Evolutionary conservation across 2,888 invertebrate species (phyloP).

Genomic region (Brenthis daphne): DNA sequence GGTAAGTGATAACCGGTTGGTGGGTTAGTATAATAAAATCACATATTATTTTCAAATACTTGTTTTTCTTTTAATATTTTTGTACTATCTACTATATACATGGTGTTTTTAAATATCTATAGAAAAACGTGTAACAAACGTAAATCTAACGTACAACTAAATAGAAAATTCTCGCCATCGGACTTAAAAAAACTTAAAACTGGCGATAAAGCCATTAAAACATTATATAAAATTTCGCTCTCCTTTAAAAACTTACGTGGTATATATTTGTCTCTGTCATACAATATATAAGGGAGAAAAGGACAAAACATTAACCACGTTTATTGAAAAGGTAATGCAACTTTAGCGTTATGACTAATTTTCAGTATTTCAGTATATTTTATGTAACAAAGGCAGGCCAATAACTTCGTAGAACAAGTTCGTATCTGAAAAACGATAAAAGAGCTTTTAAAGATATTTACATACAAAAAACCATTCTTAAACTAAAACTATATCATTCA

Average conservation of each 20-base stretch:
- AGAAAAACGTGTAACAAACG: conserved; percentile 73
- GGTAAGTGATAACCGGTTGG: neutral
- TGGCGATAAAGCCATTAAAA: conserved; percentile 22
- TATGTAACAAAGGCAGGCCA: conserved; percentile 20
- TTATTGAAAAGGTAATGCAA: no score
- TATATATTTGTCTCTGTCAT: conserved; percentile 14
- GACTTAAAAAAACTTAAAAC: conserved; percentile 25
- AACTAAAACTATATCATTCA: no score
- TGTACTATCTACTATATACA: conserved; percentile 82
- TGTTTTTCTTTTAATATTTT: conserved; percentile 77
- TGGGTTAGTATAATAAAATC: conserved; percentile 14
- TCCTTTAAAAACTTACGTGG: conserved; percentile 6
- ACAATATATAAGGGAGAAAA: conserved; percentile 1
- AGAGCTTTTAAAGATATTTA: conserved; percentile 7
- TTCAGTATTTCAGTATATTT: conserved; percentile 10
- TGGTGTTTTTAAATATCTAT: conserved; percentile 74
- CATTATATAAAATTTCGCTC: conserved; percentile 23
- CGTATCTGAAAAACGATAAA: conserved; percentile 8
- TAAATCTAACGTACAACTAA: conserved; percentile 62
- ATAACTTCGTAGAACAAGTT: conserved; percentile 14
- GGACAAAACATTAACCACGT: conserved; percentile 12
- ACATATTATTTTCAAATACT: conserved; percentile 39
- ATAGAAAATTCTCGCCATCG: conserved; percentile 40
- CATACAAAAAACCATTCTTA: no score
- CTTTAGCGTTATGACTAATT: conserved; percentile 20